phyloP scores from a whole-genome alignment of 2,888 invertebrate genomes.

The Noctua fimbriata region DNA sequence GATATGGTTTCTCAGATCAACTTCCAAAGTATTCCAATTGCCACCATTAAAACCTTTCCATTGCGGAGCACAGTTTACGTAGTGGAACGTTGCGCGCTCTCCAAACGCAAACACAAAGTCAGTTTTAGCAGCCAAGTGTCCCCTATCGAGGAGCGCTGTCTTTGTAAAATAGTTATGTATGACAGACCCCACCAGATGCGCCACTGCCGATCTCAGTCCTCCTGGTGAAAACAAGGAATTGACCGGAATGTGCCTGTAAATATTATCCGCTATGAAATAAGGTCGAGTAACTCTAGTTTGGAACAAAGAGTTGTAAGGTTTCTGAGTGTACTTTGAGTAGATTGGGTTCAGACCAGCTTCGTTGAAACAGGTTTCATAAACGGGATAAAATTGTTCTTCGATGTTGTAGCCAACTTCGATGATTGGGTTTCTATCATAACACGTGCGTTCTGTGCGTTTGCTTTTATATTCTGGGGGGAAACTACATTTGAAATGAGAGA shows the following conservation, averaged over 20 bases:
- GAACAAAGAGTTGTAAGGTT: conserved; percentile 83
- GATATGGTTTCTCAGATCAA: conserved; percentile 82
- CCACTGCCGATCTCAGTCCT: conserved; percentile 78
- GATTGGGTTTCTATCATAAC: conserved; percentile 76
- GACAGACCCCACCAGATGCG: conserved; percentile 74
- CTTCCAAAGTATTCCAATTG: conserved; percentile 91
- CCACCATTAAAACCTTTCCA: conserved; percentile 92
- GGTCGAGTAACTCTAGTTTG: conserved; percentile 83
- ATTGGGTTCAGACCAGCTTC: conserved; percentile 74
- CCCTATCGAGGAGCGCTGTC: conserved; percentile 88
- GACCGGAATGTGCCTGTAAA: conserved; percentile 77
- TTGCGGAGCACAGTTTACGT: conserved; percentile 92
- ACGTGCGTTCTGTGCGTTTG: conserved; percentile 77
- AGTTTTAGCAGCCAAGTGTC: conserved; percentile 92
- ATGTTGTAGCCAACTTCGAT: conserved; percentile 84
- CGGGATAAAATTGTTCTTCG: conserved; percentile 76
- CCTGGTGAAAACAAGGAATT: conserved; percentile 79
- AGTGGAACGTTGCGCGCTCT: conserved; percentile 92
- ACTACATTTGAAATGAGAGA: conserved; percentile 76
- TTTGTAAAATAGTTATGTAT: conserved; percentile 83
- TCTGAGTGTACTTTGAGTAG: conserved; percentile 85
- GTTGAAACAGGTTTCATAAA: conserved; percentile 85
- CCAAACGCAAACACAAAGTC: conserved; percentile 91
- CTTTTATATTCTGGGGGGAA: conserved; percentile 77
- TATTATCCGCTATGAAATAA: conserved; percentile 78